A percentile compares a stretch with the other conserved stretches of the same genome.
Conservation (phyloP, 1,140 invertebrate genomes). For the Trichogramma pretiosum region DNA sequence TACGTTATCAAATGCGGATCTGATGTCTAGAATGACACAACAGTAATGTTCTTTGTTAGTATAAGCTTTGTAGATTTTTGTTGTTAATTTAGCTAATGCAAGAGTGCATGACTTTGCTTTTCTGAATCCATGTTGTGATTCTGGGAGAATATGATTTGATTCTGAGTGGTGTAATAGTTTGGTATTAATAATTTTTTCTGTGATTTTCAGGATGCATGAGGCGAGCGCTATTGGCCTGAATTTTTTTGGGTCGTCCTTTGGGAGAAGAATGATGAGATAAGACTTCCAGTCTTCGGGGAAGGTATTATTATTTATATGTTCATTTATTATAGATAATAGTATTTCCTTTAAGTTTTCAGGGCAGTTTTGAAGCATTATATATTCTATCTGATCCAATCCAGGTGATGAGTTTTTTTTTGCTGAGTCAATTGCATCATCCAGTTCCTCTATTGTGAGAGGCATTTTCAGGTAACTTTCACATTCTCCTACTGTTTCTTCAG, state of each 20-base stretch:
- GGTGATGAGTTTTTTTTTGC: background rate
- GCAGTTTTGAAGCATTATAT: background rate
- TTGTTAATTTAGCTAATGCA: background rate
- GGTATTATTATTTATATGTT: background rate
- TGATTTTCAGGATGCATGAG: slow-evolving; percentile 1
- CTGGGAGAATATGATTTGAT: background rate
- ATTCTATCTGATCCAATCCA: background rate
- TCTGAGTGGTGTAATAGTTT: slow-evolving; percentile 2
- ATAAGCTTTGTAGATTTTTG: background rate
- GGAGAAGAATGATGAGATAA: slow-evolving; percentile 5
- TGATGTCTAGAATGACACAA: slow-evolving; percentile 10
- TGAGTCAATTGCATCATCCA: background rate
- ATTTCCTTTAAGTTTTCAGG: background rate
- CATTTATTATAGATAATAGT: background rate
- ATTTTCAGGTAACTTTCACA: background rate
- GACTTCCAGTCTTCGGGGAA: slow-evolving; percentile 4
- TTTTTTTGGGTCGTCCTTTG: background rate
- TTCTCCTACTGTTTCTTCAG: background rate
- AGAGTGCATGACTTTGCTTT: slow-evolving; percentile 10
- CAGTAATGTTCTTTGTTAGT: background rate
- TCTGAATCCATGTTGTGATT: slow-evolving; percentile 10
- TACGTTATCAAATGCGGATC: slow-evolving; percentile 15
- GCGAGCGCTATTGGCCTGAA: slow-evolving; percentile 14
- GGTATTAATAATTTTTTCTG: slow-evolving; percentile 5
- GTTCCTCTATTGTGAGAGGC: background rate